Conservation (phyloP, 2,113 vertebrate species). For the Periophthalmus modestus region DNA sequence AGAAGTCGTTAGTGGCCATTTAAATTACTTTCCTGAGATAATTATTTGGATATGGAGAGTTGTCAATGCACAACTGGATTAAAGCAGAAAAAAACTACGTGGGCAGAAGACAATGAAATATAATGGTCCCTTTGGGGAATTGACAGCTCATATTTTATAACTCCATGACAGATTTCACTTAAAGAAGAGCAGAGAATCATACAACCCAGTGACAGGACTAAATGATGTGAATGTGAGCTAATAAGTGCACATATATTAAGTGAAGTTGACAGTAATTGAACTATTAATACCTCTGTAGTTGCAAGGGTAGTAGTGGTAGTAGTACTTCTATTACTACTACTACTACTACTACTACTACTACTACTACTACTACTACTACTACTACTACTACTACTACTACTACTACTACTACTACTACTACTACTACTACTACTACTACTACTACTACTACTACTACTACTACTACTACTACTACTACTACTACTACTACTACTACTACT, state of each 20-base stretch:
- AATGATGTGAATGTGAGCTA: background rate
- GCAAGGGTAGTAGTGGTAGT: background rate
- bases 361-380: too few species aligned
- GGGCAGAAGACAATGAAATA: conserved; percentile 6
- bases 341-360: too few species aligned
- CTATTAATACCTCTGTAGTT: background rate
- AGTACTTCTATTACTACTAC: background rate
- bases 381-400: too few species aligned
- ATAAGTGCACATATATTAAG: background rate
- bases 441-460: too few species aligned
- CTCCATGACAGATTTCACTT: background rate
- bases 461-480: too few species aligned
- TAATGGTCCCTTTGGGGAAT: background rate
- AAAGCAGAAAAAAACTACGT: background rate
- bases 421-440: too few species aligned
- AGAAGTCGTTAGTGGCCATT: conserved; percentile 12
- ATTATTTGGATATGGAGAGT: conserved; percentile 25
- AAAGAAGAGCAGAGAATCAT: background rate
- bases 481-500: too few species aligned
- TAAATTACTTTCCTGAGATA: conserved; percentile 19
- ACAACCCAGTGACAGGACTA: background rate
- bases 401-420: too few species aligned
- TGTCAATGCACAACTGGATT: background rate
- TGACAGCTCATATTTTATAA: background rate
- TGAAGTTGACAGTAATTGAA: background rate